Base-by-base conservation (phyloP, 2,113 vertebrate species). In the Pollachius pollachius region DNA sequence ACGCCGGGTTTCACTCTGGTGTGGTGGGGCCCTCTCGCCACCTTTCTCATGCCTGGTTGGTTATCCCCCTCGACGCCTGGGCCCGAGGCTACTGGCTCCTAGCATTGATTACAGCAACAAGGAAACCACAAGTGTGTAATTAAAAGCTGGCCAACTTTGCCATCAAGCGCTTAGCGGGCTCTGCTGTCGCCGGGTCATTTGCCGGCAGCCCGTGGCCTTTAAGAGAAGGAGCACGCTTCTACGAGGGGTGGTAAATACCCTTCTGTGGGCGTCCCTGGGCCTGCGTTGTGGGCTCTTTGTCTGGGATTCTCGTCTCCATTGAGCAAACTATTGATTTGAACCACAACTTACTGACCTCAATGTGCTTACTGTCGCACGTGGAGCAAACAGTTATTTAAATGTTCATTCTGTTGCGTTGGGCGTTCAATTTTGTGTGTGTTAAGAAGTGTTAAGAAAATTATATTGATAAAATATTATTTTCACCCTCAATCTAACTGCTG, bases 121-220 rank as follows among this genome's bases (percentile, higher is more conserved):
- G 57, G 52, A 80, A 75, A 77, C 75, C 71, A 62, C 69, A 70
- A 78, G 78, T 73, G 74, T 88, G 85, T 88, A 69, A 86, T 89
- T 89, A 87, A 84, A 48, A 86, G 76, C 74, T 52, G 82, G 84
- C 81, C 83, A 84, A 88, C 84, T 89, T 87, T 85, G 79, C 84
- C 84, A 86, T 87, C 83, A 87, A 87, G 83, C 72, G 81, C 87
- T 90, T 85, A 88, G 70, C 76, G 60, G 79, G 74, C 76, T 85
- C 81, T 87, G 82, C 72, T 67, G 71, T 84, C 79, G 83, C 84
- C 73, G 52, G 58, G 75, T 67, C 71, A 70, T 41, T 83, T 75
- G 79, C 69, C 63, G 68, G 75, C 72, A 64, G 70, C 81, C 62
- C 72, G 58, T 80, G 84, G 74, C 75, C 70, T 59, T 15, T 85